Evolutionary conservation across 2,888 invertebrate species (phyloP), one percentile per base, ranked within the genome.

Genomic region (Campaea margaritaria): DNA sequence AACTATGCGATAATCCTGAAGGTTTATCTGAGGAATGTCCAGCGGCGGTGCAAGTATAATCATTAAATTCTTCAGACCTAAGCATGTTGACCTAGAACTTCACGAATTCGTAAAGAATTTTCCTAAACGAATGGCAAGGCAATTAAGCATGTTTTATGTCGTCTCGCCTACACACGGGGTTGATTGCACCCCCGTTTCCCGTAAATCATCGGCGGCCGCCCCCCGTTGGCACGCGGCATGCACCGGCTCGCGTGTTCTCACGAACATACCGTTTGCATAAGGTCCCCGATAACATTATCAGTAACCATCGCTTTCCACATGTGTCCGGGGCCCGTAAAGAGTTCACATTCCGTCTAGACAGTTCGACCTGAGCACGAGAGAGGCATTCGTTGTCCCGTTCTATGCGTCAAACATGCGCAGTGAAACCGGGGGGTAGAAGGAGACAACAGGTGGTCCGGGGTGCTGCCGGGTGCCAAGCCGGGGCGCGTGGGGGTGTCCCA

Each of bases 291-390:
- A 65, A 72, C 51, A 66, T 64, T 75, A 77, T 76, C 74, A 65
- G 69, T 61, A 62, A 68, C 62, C 66, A 61, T 64, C 64, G 59
- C 15, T 56, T 65, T 61, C 58, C 78, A 81, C 80, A 83, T 78
- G 76, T 79, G 81, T 70, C 74, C 72, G 74, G 72, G 49, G 75
- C 84, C 77, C 77, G 85, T 89, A 86, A 88, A 89, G 86, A 90
- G 91, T 90, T 91, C 91, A 90, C 81, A 81, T 75, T 80, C 79
- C 82, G 91, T 92, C 91, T 91, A 92, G 91, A 92, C 91, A 81
- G 74, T 89, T 91, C 91, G 91, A 91, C 90, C 91, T 85, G 81
- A 72, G 73, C 73, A 73, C 72, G 87, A 85, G 85, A 87, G 79
- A 78, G 85, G 79, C 73, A 63, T 68, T 67, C 52, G 58, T 75